Evolutionary conservation across 2,888 invertebrate species (phyloP), one percentile per base, ranked within the genome.

Genomic region (Phaedon cochleariae): DNA sequence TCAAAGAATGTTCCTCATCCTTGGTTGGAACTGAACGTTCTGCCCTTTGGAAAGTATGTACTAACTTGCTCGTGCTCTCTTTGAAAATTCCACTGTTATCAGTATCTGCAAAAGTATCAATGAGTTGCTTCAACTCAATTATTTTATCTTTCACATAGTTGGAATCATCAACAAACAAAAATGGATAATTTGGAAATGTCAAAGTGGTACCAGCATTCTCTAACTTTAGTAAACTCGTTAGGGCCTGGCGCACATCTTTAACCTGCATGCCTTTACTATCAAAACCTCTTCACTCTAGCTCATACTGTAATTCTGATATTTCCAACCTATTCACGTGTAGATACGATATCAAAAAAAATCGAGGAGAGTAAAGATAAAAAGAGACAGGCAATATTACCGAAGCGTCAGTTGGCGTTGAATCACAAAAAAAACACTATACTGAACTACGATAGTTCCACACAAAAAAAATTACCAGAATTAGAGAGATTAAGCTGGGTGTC

Each of bases 41-140:
- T 20, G 10, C 29, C 45, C 54, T 59, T 29, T 60, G 54, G 12
- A 59, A 64, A 31, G 49, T 37, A 49, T 63, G 63, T n/a, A 52
- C 45, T 22, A 63, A 51, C 18, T 63, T 59, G 1, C 45, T 52
- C 18, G 41, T 34, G n/a, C 58, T 51, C 21, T 59, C 59, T 15
- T 41, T 41, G 12, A 34, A 9, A 4, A 34, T 7, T 26, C 26
- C 26, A 26, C 26, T 26, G 7, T 3, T 26, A 26, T 26, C 26
- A 3, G 26, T 26, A 26, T 34, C 31, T 10, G 41, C 2, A 41
- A 41, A 41, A 15, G 3, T n/a, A 9, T 15, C 15, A 15, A 41
- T 41, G n/a, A 41, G 41, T 41, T 41, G n/a, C 15, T 15, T 41
- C 41, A 41, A 41, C 41, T 41, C 41, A 15, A n/a, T 41, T n/a